These are phyloP conservation scores for Rachycentron canadum DNA, from an alignment of 2,797 vertebrate genomes.

Conservation along the genomic window DNA sequence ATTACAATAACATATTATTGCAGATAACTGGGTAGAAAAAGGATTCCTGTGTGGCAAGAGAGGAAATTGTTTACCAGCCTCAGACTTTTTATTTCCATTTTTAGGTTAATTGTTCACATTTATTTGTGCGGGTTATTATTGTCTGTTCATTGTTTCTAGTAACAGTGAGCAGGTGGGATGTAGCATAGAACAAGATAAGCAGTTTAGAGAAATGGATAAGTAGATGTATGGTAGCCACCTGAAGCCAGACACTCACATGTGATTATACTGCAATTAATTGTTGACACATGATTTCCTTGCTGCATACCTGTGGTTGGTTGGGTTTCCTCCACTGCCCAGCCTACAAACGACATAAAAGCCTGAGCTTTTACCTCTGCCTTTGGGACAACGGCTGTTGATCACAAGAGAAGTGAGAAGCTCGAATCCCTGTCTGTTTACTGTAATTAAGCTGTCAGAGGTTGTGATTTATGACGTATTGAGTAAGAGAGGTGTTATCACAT, in stretches of 20 bases:
- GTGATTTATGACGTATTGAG: conserved; percentile 87
- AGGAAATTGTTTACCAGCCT: not conserved
- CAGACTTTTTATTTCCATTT: not conserved
- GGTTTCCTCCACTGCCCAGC: conserved; percentile 69
- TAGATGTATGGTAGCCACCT: conserved; percentile 17
- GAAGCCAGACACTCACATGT: conserved; percentile 18
- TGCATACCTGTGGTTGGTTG: conserved; percentile 78
- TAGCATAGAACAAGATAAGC: not conserved
- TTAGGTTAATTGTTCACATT: conserved; percentile 3
- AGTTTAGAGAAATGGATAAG: not conserved
- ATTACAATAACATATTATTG: conserved; percentile 23
- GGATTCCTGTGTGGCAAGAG: not conserved
- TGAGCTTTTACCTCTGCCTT: conserved; percentile 68
- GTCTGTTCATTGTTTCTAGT: not conserved
- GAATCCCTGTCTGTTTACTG: conserved; percentile 83
- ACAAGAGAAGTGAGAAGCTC: conserved; percentile 70
- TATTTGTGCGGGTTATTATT: not conserved
- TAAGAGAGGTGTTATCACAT: conserved; percentile 81
- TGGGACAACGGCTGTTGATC: conserved; percentile 81
- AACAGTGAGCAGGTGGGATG: not conserved
- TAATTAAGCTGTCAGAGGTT: conserved; percentile 85
- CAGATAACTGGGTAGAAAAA: not conserved
- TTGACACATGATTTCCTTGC: conserved; percentile 73
- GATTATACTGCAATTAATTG: conserved; percentile 39
- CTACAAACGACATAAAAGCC: conserved; percentile 74